A percentile compares a stretch with the other conserved stretches of the same genome.
These are phyloP conservation scores for Guaruba guarouba DNA, from an alignment of 2,113 vertebrate species.

Conservation along the genomic window DNA sequence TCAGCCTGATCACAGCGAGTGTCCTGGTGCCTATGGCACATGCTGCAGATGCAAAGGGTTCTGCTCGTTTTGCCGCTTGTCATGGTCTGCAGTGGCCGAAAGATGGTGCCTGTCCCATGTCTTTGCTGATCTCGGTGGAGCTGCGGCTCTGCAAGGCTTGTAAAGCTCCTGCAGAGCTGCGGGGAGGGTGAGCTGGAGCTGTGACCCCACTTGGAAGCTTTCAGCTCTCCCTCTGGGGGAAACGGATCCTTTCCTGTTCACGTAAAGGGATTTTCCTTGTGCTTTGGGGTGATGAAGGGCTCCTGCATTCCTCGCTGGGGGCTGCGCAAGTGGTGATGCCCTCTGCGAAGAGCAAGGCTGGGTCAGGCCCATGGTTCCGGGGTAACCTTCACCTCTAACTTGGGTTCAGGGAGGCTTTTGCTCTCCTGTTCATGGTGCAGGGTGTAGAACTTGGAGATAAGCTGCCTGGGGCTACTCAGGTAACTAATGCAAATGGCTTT, in stretches of 20 bases:
- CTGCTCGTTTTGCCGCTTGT: not conserved
- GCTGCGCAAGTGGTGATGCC: not conserved
- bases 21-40: not conserved
- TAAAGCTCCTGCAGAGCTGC: not conserved
- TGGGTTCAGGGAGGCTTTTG: not conserved
- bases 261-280: not conserved
- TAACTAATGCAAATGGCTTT: not conserved
- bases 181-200: not conserved
- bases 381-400: not conserved
- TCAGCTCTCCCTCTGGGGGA: not conserved
- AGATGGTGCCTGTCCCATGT: slow-evolving; percentile 47
- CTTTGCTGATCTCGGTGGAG: not conserved
- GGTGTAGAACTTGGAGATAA: not conserved
- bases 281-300: not conserved
- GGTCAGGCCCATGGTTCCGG: not conserved
- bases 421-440: not conserved
- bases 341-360: not conserved
- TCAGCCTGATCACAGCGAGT: not conserved
- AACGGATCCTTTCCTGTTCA: not conserved
- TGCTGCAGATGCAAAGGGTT: not conserved
- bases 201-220: fast-evolving
- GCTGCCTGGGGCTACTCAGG: not conserved
- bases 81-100: slow-evolving; percentile 36
- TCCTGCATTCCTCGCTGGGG: not conserved
- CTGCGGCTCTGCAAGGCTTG: not conserved